Evolutionary conservation across 2,888 invertebrate species (phyloP), one percentile per base, ranked within the genome.

Genomic region (Chesias legatella): DNA sequence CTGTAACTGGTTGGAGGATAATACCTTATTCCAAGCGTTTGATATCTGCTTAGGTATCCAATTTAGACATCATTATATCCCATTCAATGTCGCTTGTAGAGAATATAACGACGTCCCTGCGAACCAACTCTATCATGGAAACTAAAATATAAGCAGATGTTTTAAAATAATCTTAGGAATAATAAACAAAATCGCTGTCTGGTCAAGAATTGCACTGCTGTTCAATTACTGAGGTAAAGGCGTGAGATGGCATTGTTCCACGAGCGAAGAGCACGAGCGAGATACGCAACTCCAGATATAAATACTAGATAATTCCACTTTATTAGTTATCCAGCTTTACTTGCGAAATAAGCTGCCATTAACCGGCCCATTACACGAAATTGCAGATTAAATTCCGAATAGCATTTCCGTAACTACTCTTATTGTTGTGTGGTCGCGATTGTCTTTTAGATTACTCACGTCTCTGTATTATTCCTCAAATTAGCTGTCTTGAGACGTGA

Each of bases 161-260:
- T 22, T n/a, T 7, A 5, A 1, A 7, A 22, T 1, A 22, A 7
- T 22, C n/a, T 6, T 3, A 22, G 6, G 25, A 29, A 7, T 8
- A 1, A 25, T 8, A 6, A 33, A 9, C n/a, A 17, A 35, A 44
- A 40, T 35, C 56, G 56, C 50, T 32, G 10, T 9, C 13, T 42
- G 11, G 10, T 24, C 29, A 28, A 7, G 10, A 35, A 47, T 56
- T 55, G 46, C 35, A 51, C 50, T 51, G 52, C 38, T 43, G 53
- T 48, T 48, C 43, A 41, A 50, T 51, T 43, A 40, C 32, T 17
- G 26, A 30, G 38, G 34, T 39, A 61, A 65, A 66, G 63, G 63
- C 63, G 63, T 57, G 54, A 58, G 41, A 43, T 59, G 56, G 61
- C 67, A 71, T 76, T 73, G 71, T 76, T 73, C 57, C 58, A 56